phyloP scores from a whole-genome alignment of 2,888 invertebrate species.

The Troglohyphantes excavatus region DNA sequence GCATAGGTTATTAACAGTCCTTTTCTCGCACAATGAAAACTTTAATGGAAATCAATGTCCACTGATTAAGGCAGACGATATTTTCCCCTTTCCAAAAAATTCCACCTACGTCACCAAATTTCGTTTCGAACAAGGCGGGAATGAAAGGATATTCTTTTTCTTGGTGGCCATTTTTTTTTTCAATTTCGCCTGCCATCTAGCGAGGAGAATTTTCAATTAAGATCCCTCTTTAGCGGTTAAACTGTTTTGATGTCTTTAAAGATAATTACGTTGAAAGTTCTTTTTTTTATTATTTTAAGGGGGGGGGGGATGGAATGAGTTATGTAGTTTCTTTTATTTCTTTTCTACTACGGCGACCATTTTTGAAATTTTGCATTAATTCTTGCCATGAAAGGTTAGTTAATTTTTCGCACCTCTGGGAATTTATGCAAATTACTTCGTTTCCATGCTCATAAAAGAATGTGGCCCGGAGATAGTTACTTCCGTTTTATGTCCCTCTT shows the following conservation, averaged over 20 bases:
- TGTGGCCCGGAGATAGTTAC: background rate
- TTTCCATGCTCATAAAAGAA: conserved; percentile 55
- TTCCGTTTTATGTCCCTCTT: conserved; percentile 21
- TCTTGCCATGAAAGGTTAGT: conserved; percentile 39
- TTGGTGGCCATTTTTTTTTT: conserved; percentile 8
- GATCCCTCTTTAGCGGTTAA: conserved; percentile 69
- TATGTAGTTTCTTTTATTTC: conserved; percentile 57
- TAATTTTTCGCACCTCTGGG: conserved; percentile 67
- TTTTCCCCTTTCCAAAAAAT: conserved; percentile 31
- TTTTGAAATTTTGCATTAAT: conserved; percentile 60
- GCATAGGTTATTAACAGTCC: conserved; percentile 74
- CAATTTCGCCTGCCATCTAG: conserved; percentile 43
- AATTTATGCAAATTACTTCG: conserved; percentile 67
- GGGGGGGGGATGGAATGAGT: conserved; percentile 34
- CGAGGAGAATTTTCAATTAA: conserved; percentile 67
- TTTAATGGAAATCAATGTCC: conserved; percentile 72
- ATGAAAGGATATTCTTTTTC: conserved; percentile 52
- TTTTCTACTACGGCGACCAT: conserved; percentile 8
- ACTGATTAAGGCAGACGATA: conserved; percentile 56
- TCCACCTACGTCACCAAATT: conserved; percentile 55
- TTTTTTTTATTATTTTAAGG: conserved; percentile 35
- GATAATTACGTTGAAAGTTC: conserved; percentile 66
- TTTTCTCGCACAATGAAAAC: conserved; percentile 49
- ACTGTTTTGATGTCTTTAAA: conserved; percentile 73
- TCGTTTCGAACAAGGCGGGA: conserved; percentile 29